Evolutionary conservation across 2,888 invertebrate genomes (phyloP).

Genomic region (Drosophila stalkeri): DNA sequence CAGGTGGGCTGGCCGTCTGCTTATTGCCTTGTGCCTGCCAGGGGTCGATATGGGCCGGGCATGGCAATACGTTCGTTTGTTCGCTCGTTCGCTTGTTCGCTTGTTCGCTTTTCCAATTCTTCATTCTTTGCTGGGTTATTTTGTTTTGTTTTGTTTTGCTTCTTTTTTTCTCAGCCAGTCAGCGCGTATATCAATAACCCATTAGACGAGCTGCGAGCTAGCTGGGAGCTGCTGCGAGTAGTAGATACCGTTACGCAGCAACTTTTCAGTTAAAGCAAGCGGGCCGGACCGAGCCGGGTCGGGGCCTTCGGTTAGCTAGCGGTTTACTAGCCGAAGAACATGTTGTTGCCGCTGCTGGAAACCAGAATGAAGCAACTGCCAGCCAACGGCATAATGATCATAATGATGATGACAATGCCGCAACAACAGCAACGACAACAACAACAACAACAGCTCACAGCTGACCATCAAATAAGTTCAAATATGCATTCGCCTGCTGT

Average conservation of each 20-base stretch:
- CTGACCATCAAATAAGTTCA: slow-evolving; percentile 52
- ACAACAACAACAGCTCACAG: slow-evolving; percentile 31
- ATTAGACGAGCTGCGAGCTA: slow-evolving; percentile 50
- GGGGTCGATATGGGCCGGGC: slow-evolving; percentile 40
- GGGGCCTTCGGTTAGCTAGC: slow-evolving; percentile 31
- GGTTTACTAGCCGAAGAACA: slow-evolving; percentile 57
- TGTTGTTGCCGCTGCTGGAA: slow-evolving; percentile 55
- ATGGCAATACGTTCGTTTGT: slow-evolving; percentile 27
- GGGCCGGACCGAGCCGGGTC: slow-evolving; percentile 16
- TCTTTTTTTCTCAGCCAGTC: slow-evolving; percentile 26
- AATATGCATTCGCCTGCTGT: slow-evolving; percentile 45
- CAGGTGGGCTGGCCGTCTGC: slow-evolving; percentile 38
- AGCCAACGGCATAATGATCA: slow-evolving; percentile 53
- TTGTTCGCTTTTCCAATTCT: slow-evolving; percentile 10
- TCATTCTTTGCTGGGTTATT: slow-evolving; percentile 1
- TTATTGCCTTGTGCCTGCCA: background rate
- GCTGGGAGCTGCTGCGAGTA: slow-evolving; percentile 40
- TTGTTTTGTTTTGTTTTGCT: slow-evolving; percentile 3
- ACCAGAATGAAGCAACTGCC: slow-evolving; percentile 54
- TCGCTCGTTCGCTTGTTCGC: slow-evolving; percentile 7
- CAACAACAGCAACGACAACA: slow-evolving; percentile 22
- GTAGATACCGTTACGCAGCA: slow-evolving; percentile 80
- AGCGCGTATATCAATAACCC: slow-evolving; percentile 71
- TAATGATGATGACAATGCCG: slow-evolving; percentile 55
- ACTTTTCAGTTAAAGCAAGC: slow-evolving; percentile 45